phyloP scores from a whole-genome alignment of 2,797 vertebrate species.

The Danio kyathit region DNA sequence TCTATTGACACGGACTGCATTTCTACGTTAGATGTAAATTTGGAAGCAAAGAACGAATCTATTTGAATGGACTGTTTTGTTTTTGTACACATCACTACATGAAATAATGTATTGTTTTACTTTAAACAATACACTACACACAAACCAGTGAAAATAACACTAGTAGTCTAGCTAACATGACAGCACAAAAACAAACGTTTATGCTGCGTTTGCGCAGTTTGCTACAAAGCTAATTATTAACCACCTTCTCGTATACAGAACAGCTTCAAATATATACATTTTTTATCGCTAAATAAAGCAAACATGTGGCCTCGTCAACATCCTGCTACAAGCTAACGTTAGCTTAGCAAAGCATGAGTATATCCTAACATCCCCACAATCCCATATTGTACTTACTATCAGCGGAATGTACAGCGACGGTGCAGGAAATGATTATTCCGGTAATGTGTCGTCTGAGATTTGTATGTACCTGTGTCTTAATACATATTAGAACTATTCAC shows the following conservation, averaged over 20 bases:
- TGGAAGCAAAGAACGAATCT: not conserved
- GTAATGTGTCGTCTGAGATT: not conserved
- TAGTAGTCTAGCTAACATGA: constrained; percentile 6
- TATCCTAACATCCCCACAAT: not conserved
- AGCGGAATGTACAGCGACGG: not conserved
- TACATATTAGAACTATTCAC: not conserved
- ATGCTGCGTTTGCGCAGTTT: not conserved
- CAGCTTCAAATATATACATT: not conserved
- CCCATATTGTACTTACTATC: constrained; percentile 17
- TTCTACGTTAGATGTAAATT: not conserved
- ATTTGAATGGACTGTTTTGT: not conserved
- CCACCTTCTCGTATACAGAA: not conserved
- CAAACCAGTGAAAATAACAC: not conserved
- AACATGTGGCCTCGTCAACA: constrained; percentile 21
- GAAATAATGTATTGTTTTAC: not conserved
- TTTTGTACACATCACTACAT: not conserved
- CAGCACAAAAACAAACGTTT: not conserved
- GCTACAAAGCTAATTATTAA: too few relatives aligned
- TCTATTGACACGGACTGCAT: not conserved
- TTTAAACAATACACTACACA: not conserved
- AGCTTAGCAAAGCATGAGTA: constrained; percentile 13
- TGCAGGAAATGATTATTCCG: not conserved
- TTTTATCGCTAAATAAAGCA: not conserved
- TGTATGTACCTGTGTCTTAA: not conserved
- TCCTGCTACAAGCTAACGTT: constrained; percentile 37